Conservation (phyloP, 2,113 vertebrate genomes). For the Coreoperca whiteheadi region DNA sequence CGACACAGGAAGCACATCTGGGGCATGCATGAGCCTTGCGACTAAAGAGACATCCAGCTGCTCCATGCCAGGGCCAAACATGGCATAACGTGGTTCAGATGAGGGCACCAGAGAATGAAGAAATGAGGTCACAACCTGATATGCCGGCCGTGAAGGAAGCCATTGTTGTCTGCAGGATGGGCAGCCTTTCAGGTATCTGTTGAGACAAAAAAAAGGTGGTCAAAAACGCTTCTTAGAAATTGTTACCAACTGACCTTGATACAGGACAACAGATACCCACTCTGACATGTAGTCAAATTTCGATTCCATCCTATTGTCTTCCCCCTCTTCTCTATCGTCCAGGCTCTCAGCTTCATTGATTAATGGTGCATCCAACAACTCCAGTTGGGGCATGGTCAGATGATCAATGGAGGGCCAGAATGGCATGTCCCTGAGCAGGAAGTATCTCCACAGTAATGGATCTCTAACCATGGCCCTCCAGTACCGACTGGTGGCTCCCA, state of each 20-base stretch:
- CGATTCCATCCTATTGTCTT: constrained; percentile 11
- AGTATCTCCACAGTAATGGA: constrained; percentile 92
- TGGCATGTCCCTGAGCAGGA: constrained; percentile 89
- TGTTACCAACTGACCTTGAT: background rate
- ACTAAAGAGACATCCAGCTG: constrained; percentile 93
- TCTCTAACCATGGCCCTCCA: constrained; percentile 91
- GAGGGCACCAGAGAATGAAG: constrained; percentile 88
- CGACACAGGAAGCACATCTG: constrained; percentile 87
- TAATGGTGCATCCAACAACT: constrained; percentile 84
- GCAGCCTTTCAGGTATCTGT: constrained; percentile 91
- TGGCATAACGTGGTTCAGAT: constrained; percentile 91
- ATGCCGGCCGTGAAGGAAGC: constrained; percentile 81
- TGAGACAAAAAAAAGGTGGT: constrained; percentile 34
- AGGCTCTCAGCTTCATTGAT: constrained; percentile 73
- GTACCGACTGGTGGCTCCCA: constrained; percentile 90
- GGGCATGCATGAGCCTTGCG: constrained; percentile 89
- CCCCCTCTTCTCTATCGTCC: constrained; percentile 61
- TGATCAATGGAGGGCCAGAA: constrained; percentile 91
- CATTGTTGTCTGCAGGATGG: constrained; percentile 86
- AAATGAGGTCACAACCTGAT: constrained; percentile 88
- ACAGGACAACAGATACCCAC: constrained; percentile 79
- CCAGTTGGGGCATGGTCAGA: constrained; percentile 87
- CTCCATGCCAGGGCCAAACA: constrained; percentile 97
- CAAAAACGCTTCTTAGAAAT: background rate
- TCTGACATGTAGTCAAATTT: constrained; percentile 90